Evolutionary conservation across 2,797 vertebrate species (phyloP), one percentile per base, ranked within the genome.

Genomic region (Oreochromis grahami): DNA sequence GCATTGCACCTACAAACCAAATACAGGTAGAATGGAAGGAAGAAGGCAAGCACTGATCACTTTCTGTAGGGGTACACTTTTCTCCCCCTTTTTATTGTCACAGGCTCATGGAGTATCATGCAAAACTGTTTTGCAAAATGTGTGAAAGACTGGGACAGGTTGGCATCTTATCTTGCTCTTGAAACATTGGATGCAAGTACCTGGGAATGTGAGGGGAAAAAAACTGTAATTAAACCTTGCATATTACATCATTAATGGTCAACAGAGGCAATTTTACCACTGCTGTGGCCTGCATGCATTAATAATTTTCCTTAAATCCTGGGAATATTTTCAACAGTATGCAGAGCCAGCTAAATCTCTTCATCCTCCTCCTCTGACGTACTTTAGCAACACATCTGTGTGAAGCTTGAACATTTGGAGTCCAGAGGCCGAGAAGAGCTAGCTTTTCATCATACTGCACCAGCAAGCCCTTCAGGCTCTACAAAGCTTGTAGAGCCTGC

Each of bases 321-420:
- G 58, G 48, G 72, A 32, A 17, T 58, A 45, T 77, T 63, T 72
- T 14, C 41, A 36, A 29, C 58, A 41, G 24, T 17, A 45, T 43
- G 36, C 70, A 41, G 10, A 8, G 8, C 15, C 10, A 26, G 19
- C 58, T 65, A 58, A 43, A 32, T 48, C 48, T 65, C 26, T 21
- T 63, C 15, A 24, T 84, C 19, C 34, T 36, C 58, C 50, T 24
- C 55, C 26, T 34, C 56, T 36, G 77, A 82, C 51, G 72, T 15
- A 70, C 65, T 80, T 26, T 13, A 45, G 76, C 56, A 79, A 68
- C 80, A 78, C 56, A 78, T 84, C 70, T 78, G 50, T 11, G 5
- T 14, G 21, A 70, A 63, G 17, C 14, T 50, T 50, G 70, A 74
- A 74, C 70, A 74, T 32, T n/a, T 74, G 70, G 70, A 74, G 43